Evolutionary conservation across 2,888 invertebrate genomes (phyloP).

Genomic region (Drosophila nr. perissopoda): DNA sequence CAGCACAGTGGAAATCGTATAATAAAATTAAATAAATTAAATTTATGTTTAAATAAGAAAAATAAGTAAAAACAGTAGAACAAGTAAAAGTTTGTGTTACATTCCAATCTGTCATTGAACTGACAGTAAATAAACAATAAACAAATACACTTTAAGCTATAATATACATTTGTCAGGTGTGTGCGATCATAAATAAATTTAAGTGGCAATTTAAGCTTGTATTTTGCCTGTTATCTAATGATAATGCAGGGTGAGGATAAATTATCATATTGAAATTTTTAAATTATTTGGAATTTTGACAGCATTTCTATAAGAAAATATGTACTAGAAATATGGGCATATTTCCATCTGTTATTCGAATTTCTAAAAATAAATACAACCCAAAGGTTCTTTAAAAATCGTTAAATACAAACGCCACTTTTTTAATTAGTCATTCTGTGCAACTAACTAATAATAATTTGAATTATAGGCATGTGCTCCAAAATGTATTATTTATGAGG

Average conservation of each 20-base stretch:
- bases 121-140: not conserved
- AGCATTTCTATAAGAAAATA: not conserved
- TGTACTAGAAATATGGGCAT: too few species aligned
- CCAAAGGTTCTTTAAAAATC: not conserved
- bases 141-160: not conserved
- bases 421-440: too few species aligned
- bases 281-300: not conserved
- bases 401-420: not conserved
- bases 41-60: not conserved
- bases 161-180: not conserved
- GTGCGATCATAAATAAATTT: not conserved
- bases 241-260: not conserved
- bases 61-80: not conserved
- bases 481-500: not conserved
- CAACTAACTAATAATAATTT: not conserved
- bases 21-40: not conserved
- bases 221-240: not conserved
- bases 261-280: not conserved
- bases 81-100: not conserved
- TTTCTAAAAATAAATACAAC: not conserved
- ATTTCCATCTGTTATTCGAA: not conserved
- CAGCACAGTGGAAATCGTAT: slow-evolving; percentile 38
- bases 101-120: not conserved
- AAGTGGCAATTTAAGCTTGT: not conserved
- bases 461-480: not conserved